phyloP scores from a whole-genome alignment of 1,140 invertebrate species.

The Brachystomella parvula region DNA sequence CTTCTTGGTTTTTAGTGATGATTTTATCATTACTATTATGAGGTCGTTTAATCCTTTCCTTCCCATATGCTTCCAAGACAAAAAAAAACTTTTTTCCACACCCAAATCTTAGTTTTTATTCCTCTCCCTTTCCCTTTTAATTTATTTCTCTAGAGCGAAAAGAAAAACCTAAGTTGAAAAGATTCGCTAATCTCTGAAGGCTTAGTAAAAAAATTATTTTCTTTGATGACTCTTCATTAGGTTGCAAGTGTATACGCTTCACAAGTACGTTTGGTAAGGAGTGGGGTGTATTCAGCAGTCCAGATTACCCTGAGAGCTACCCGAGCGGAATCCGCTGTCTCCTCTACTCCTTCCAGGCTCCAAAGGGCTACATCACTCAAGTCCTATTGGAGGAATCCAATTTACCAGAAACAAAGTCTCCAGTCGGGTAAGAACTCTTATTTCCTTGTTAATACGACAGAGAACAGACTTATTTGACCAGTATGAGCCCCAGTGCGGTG shows the following conservation, averaged over 20 bases:
- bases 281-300: constrained; percentile 69
- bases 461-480: background rate
- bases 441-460: background rate
- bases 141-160: background rate
- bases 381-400: constrained; percentile 55
- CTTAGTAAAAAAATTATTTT: background rate
- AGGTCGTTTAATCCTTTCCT: too few relatives aligned
- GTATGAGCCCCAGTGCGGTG: background rate
- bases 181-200: background rate
- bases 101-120: background rate
- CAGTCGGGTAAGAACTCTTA: background rate
- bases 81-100: too few relatives aligned
- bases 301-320: constrained; percentile 69
- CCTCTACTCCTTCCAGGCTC: constrained; percentile 73
- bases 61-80: too few relatives aligned
- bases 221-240: constrained; percentile 44
- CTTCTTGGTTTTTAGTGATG: too few relatives aligned
- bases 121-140: background rate
- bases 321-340: constrained; percentile 67
- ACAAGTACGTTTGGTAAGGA: constrained; percentile 69
- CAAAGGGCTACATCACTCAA: constrained; percentile 68
- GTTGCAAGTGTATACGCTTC: constrained; percentile 71
- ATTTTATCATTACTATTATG: too few relatives aligned
- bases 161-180: background rate
- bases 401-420: constrained; percentile 21